Evolutionary conservation across 2,888 invertebrate species (phyloP), one percentile per base, ranked within the genome.

Genomic region (Drosophila siamana): DNA sequence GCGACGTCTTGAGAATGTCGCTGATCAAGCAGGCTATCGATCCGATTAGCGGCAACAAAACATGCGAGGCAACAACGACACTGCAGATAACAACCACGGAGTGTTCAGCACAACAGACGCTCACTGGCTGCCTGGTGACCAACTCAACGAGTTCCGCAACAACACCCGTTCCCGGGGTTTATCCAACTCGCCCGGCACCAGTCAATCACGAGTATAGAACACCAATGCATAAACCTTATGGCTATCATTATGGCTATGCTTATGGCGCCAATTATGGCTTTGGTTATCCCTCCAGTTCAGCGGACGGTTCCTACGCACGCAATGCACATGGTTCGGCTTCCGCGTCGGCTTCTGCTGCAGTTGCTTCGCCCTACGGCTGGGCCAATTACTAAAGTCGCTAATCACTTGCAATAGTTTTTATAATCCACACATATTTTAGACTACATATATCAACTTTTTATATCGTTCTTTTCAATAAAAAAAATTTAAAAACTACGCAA

Each of bases 111-210:
- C 43, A 44, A 4, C 36, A 59, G 4, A 16, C 7, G 2, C 67
- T 63, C 4, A 43, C 40, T 4, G 74, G 74, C 6, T 74, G 74
- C 6, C 44, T 74, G 9, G 9, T 60, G 4, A 26, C 24, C 4
- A 67, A 33, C 13, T 47, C 55, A 41, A 9, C 41, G 11, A 30
- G 6, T 11, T 8, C 30, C 28, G 30, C 61, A 7, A 2, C 15
- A 13, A n/a, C 9, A 9, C n/a, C 13, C 0, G n/a, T 9, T 3
- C 41, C 54, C 28, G 2, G 4, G 9, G n/a, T n/a, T 1, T 26
- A 26, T 26, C n/a, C 44, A 15, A 26, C 40, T 11, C 28, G 3
- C 1, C n/a, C 16, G 9, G 2, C 16, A 2, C 15, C 16, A n/a
- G 4, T 2, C 4, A 1, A 28, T 1, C 4, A 28, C 15, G 9